Conservation (phyloP, 2,888 invertebrate species). For the Leptinotarsa juncta region DNA sequence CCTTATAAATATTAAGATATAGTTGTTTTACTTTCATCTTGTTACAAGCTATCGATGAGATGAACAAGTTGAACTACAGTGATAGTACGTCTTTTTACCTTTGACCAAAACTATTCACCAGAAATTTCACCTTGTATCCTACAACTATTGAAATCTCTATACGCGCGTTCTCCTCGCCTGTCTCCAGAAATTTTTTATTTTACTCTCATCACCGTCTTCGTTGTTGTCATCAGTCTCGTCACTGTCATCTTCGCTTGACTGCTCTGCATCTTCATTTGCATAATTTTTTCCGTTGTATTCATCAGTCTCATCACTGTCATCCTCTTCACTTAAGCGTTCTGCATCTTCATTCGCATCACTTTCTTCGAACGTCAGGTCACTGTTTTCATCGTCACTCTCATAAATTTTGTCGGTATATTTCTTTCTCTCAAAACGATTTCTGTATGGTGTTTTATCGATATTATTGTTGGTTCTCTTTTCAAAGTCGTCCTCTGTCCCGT, state of each 20-base stretch:
- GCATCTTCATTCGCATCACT: neutral
- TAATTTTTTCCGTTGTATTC: neutral
- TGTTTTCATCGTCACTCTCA: neutral
- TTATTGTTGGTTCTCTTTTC: neutral
- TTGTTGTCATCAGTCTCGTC: neutral
- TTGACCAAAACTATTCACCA: neutral
- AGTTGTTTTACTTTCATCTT: no score
- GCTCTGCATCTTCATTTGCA: conserved; percentile 2
- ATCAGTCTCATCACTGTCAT: neutral
- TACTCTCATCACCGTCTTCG: neutral
- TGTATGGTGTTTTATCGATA: conserved; percentile 1
- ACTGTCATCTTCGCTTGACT: conserved; percentile 8
- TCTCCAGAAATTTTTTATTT: no score
- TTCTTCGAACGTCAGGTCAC: neutral
- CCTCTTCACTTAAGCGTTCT: neutral
- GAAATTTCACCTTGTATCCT: neutral
- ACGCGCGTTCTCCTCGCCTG: neutral
- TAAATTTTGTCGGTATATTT: neutral
- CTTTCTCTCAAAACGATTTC: no score
- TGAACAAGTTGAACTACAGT: no score
- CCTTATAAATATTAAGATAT: neutral
- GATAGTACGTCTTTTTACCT: no score
- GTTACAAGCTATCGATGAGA: no score
- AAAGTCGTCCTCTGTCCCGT: neutral
- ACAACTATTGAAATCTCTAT: neutral